Percentiles rank a stretch among this genome's conserved stretches.
These are phyloP conservation scores for Proctacanthus coquilletti DNA, from an alignment of 1,140 invertebrate species.

Conservation along the genomic window DNA sequence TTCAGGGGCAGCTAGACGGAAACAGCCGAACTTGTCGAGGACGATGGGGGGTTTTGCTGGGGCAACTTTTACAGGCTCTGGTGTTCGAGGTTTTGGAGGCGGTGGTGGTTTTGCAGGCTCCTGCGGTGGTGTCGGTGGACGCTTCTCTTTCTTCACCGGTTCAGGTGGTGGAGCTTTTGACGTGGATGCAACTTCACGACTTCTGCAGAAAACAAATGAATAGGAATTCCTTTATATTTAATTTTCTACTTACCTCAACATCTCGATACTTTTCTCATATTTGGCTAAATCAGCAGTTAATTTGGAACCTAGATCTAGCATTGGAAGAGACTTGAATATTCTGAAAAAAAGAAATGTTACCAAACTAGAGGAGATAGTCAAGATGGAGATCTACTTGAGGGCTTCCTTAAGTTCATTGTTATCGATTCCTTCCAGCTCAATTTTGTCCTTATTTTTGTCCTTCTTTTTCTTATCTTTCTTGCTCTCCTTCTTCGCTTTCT, in stretches of 20 bases:
- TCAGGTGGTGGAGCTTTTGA: background rate
- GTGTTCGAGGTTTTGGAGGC: constrained; percentile 10
- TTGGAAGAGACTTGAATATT: constrained; percentile 9
- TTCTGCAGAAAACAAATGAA: background rate
- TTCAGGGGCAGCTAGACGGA: constrained; percentile 37
- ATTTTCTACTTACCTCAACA: constrained; percentile 1
- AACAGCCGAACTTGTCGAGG: constrained; percentile 49
- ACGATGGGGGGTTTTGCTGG: constrained; percentile 33
- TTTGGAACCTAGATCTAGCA: constrained; percentile 5
- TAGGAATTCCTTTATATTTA: constrained; percentile 5
- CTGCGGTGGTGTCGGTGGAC: constrained; percentile 4
- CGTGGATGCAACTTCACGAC: background rate
- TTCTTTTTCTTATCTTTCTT: constrained; percentile 53
- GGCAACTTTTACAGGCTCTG: constrained; percentile 17
- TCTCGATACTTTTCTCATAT: constrained; percentile 8
- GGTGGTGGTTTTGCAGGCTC: constrained; percentile 5
- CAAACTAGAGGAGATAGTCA: constrained; percentile 11
- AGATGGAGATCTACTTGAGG: constrained; percentile 37
- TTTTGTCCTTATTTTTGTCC: constrained; percentile 42
- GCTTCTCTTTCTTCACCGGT: background rate
- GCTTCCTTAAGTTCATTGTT: constrained; percentile 49
- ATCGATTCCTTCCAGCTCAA: constrained; percentile 36
- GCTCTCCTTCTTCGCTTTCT: constrained; percentile 38
- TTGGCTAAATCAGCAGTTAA: constrained; percentile 5
- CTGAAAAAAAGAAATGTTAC: constrained; percentile 9